Evolutionary conservation across 2,888 invertebrate species (phyloP).

Genomic region (Epinotia ramella): DNA sequence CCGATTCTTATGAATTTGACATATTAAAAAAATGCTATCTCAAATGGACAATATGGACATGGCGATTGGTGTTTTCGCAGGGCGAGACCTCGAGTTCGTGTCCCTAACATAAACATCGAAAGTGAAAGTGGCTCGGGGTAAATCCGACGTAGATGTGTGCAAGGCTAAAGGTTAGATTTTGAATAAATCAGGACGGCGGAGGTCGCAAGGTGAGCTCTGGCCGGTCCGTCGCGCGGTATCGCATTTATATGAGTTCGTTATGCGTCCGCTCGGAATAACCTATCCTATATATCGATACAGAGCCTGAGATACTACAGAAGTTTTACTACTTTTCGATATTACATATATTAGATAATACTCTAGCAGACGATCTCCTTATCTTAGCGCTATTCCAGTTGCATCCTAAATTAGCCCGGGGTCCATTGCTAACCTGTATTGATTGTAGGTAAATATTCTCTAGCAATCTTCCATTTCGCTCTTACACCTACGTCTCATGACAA

Average conservation of each 20-base stretch:
- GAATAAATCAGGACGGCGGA: conserved; percentile 68
- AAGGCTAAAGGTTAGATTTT: conserved; percentile 59
- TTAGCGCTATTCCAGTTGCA: no score
- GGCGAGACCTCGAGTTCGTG: conserved; percentile 33
- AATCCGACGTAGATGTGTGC: conserved; percentile 58
- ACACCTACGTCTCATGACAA: no score
- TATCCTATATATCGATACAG: conserved; percentile 50
- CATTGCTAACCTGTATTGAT: no score
- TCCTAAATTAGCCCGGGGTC: no score
- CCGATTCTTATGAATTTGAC: no score
- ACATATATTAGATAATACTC: not conserved
- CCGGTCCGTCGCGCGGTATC: conserved; percentile 59
- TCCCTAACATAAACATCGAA: conserved; percentile 54
- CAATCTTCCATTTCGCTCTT: no score
- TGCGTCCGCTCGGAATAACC: conserved; percentile 54
- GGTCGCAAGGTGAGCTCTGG: conserved; percentile 61
- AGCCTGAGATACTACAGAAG: not conserved
- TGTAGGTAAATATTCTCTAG: no score
- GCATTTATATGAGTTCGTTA: conserved; percentile 73
- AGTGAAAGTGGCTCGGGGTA: conserved; percentile 57
- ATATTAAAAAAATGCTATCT: conserved; percentile 1
- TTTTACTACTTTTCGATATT: not conserved
- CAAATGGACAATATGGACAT: conserved; percentile 28
- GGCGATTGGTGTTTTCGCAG: conserved; percentile 30
- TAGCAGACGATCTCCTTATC: no score